Conservation (phyloP, 2,797 vertebrate species). For the Heteromormyrus szaboi region DNA sequence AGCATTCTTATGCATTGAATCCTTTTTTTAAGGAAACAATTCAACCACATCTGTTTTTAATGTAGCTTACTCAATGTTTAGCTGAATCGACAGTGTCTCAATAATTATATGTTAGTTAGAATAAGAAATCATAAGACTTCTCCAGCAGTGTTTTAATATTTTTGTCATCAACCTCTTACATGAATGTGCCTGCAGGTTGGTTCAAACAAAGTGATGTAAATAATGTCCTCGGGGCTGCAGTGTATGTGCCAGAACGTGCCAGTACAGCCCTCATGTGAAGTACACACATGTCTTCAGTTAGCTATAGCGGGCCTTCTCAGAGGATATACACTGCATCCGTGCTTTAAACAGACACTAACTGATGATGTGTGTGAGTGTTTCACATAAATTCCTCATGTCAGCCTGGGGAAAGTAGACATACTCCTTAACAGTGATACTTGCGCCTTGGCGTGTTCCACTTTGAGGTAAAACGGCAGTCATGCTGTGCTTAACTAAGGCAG, state of each 20-base stretch:
- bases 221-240: not conserved
- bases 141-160: conserved; percentile 17
- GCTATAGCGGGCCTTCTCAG: not conserved
- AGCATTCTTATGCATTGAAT: conserved; percentile 16
- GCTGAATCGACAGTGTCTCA: conserved; percentile 22
- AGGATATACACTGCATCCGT: not conserved
- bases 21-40: conserved; percentile 25
- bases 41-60: conserved; percentile 27
- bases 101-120: conserved; percentile 28
- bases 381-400: not conserved
- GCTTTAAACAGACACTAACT: not conserved
- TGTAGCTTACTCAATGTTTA: conserved; percentile 17
- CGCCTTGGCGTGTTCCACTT: not conserved
- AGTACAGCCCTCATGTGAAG: not conserved
- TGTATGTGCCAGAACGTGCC: not conserved
- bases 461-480: not conserved
- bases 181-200: not conserved
- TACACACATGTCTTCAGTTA: not conserved
- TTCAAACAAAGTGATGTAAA: not conserved
- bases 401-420: not conserved
- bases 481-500: not conserved
- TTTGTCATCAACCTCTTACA: not conserved
- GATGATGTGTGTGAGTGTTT: not conserved
- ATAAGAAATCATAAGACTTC: conserved; percentile 20
- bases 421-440: not conserved